A percentile compares a stretch with the other conserved stretches of the same genome.
phyloP scores from a whole-genome alignment of 2,797 vertebrate species.

The Schizopygopsis malacanthus region DNA sequence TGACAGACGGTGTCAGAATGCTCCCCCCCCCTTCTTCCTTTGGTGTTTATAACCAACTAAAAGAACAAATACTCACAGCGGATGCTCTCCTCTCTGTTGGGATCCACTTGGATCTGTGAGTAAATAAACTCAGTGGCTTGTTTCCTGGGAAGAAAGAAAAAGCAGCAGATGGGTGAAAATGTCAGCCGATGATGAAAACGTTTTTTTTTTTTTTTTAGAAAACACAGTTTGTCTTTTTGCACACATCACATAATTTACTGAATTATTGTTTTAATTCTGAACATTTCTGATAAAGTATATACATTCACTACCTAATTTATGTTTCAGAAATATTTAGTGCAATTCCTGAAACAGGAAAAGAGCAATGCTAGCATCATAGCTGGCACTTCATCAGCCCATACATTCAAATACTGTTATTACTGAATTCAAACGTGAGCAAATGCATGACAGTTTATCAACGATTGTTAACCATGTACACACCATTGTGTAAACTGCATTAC shows the following conservation, averaged over 20 bases:
- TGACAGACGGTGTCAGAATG: constrained; percentile 30
- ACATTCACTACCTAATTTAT: background rate
- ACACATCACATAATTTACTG: background rate
- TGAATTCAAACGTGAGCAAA: background rate
- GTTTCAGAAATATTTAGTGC: background rate
- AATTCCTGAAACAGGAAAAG: background rate
- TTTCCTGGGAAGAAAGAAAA: constrained; percentile 3
- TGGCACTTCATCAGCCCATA: background rate
- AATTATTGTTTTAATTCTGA: background rate
- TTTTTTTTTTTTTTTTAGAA: background rate
- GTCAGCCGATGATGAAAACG: background rate
- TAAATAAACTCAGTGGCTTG: constrained; percentile 12
- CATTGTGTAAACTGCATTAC: background rate
- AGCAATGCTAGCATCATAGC: background rate
- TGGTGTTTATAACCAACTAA: constrained; percentile 45
- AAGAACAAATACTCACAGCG: constrained; percentile 21
- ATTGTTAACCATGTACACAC: background rate
- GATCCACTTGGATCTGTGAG: constrained; percentile 27
- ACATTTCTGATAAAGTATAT: background rate
- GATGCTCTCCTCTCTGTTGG: constrained; percentile 16
- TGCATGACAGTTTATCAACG: background rate
- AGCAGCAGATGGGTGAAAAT: background rate
- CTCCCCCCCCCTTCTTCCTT: constrained; percentile 14
- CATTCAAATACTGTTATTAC: background rate
- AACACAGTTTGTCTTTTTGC: background rate